These are phyloP conservation scores for Thamnophis elegans DNA, from an alignment of 2,797 vertebrate species.

Conservation along the genomic window DNA sequence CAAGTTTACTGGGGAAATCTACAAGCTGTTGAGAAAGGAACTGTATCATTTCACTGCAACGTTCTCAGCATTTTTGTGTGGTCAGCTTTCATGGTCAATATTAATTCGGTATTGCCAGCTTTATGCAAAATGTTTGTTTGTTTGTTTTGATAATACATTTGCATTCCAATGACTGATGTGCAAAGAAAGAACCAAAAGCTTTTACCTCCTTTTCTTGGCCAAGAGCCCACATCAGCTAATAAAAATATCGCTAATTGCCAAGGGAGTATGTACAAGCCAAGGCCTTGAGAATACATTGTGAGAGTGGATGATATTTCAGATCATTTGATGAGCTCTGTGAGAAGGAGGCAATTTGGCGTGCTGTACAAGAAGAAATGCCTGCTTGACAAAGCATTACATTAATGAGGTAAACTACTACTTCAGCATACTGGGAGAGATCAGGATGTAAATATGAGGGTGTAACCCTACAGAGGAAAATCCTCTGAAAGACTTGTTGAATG, in stretches of 20 bases:
- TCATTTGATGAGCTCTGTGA: constrained; percentile 9
- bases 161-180: constrained; percentile 60
- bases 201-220: constrained; percentile 60
- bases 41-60: constrained; percentile 59
- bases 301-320: constrained; percentile 45
- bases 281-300: constrained; percentile 40
- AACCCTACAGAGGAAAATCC: constrained; percentile 70
- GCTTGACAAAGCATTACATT: constrained; percentile 62
- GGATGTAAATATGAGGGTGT: constrained; percentile 66
- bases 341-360: constrained; percentile 6
- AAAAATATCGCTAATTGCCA: constrained; percentile 73
- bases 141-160: constrained; percentile 73
- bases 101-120: constrained; percentile 64
- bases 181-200: constrained; percentile 59
- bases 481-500: constrained; percentile 73
- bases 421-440: constrained; percentile 54
- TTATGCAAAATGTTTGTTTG: constrained; percentile 41
- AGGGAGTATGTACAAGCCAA: constrained; percentile 35
- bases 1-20: constrained; percentile 38
- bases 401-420: constrained; percentile 52
- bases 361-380: constrained; percentile 52
- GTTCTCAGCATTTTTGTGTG: constrained; percentile 61
- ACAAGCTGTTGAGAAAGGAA: constrained; percentile 47
- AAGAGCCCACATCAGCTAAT: constrained; percentile 63
- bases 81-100: constrained; percentile 27